Conservation (phyloP, 2,113 vertebrate species). For the Erpornis zantholeuca region DNA sequence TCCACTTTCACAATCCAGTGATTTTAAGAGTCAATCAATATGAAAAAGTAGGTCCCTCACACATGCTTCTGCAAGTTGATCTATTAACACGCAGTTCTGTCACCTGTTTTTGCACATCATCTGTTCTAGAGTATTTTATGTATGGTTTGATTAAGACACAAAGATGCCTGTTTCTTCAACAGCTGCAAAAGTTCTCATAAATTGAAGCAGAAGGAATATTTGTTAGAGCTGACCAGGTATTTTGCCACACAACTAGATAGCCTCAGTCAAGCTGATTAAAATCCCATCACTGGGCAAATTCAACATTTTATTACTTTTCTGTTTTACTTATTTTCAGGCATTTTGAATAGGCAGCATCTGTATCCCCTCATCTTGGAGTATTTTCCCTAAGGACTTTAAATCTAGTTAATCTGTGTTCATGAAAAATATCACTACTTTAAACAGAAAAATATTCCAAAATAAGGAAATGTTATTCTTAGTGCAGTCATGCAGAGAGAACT, state of each 20-base stretch:
- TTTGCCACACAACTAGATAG: not conserved
- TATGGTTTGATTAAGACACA: not conserved
- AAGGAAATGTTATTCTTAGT: not conserved
- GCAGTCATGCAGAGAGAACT: not conserved
- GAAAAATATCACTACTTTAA: not conserved
- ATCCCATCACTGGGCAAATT: not conserved
- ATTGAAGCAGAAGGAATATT: not conserved
- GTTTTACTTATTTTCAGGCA: not conserved
- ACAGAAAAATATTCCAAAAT: not conserved
- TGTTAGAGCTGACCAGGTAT: not conserved
- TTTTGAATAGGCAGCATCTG: not conserved
- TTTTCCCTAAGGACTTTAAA: not conserved
- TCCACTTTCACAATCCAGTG: not conserved
- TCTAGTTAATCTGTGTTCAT: not conserved
- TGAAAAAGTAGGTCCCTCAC: not conserved
- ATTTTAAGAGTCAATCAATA: not conserved
- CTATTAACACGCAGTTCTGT: not conserved
- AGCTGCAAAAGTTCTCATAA: not conserved
- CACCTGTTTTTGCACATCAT: not conserved
- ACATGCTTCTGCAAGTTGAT: accelerated
- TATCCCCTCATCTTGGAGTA: not conserved
- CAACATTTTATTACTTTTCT: not conserved
- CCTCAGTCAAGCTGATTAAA: not conserved
- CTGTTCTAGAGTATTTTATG: not conserved
- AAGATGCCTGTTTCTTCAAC: not conserved